These are phyloP conservation scores for Monopterus albus DNA, from an alignment of 2,113 vertebrate species.

Conservation along the genomic window DNA sequence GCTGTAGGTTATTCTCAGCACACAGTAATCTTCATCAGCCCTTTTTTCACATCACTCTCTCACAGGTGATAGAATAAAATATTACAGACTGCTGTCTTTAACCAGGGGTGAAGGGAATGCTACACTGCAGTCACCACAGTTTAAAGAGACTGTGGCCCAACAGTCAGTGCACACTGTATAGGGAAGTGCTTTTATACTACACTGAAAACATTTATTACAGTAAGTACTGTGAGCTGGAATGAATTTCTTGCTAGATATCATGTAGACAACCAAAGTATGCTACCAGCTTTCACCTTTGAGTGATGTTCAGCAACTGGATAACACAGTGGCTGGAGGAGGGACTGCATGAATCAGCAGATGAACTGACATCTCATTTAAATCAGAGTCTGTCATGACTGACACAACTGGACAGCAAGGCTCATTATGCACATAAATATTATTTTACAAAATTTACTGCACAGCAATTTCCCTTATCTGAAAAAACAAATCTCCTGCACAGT, in stretches of 20 bases:
- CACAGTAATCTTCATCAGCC: conserved; percentile 30
- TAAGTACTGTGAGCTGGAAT: not conserved
- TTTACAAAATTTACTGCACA: conserved; percentile 17
- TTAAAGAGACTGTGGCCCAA: conserved; percentile 22
- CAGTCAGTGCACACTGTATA: conserved; percentile 13
- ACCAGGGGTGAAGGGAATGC: conserved; percentile 45
- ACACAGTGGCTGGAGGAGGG: conserved; percentile 22
- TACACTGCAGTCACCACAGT: conserved; percentile 39
- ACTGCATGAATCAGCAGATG: conserved; percentile 53
- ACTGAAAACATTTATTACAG: conserved; percentile 1
- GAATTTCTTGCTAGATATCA: conserved; percentile 1
- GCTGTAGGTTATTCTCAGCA: conserved; percentile 52
- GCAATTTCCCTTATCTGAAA: conserved; percentile 41
- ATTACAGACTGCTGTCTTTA: conserved; percentile 69
- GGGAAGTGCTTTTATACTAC: too few species aligned
- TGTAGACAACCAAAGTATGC: conserved; percentile 16
- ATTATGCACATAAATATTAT: conserved; percentile 3
- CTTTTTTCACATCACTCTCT: conserved; percentile 39
- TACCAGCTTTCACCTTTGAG: conserved; percentile 32
- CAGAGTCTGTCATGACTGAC: conserved; percentile 50
- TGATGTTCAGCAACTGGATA: conserved; percentile 46
- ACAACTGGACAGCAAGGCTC: conserved; percentile 13
- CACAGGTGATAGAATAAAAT: conserved; percentile 65
- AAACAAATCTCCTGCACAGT: not conserved
- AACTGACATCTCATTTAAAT: conserved; percentile 54